These are phyloP conservation scores for Lypha dubia DNA, from an alignment of 2,888 invertebrate species.

Conservation along the genomic window DNA sequence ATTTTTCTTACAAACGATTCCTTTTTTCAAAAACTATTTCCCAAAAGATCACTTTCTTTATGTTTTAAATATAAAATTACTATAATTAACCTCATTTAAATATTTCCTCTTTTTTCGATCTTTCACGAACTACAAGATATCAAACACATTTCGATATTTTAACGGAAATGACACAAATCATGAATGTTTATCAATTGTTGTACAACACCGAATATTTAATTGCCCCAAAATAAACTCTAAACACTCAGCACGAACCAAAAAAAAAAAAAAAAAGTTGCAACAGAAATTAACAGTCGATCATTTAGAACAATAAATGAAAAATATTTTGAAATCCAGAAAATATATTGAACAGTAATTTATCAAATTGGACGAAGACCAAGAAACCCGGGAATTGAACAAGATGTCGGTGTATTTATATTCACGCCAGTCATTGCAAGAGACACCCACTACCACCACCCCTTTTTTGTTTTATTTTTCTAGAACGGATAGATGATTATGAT, in stretches of 20 bases:
- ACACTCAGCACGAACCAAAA: background rate
- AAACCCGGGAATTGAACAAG: constrained; percentile 20
- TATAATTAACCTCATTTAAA: constrained; percentile 10
- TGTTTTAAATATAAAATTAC: too few species aligned
- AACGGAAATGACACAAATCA: constrained; percentile 66
- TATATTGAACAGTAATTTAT: constrained; percentile 53
- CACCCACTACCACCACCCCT: constrained; percentile 37
- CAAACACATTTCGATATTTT: constrained; percentile 24
- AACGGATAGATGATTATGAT: constrained; percentile 49
- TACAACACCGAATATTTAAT: constrained; percentile 39
- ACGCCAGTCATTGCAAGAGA: constrained; percentile 21
- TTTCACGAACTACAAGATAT: constrained; percentile 8
- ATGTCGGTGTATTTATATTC: constrained; percentile 32
- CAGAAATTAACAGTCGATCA: constrained; percentile 41
- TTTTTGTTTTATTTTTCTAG: constrained; percentile 13
- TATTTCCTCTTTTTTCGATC: background rate
- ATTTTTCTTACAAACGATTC: too few species aligned
- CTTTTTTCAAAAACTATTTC: too few species aligned
- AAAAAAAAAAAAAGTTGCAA: constrained; percentile 56
- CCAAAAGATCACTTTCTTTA: too few species aligned
- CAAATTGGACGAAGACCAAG: constrained; percentile 24
- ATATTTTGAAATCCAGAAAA: constrained; percentile 53
- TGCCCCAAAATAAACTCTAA: constrained; percentile 26
- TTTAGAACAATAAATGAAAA: constrained; percentile 39
- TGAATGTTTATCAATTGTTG: constrained; percentile 52